A percentile compares a stretch with the other conserved stretches of the same genome.
phyloP scores from a whole-genome alignment of 2,888 invertebrate species.

The Tanytarsus gracilentus region DNA sequence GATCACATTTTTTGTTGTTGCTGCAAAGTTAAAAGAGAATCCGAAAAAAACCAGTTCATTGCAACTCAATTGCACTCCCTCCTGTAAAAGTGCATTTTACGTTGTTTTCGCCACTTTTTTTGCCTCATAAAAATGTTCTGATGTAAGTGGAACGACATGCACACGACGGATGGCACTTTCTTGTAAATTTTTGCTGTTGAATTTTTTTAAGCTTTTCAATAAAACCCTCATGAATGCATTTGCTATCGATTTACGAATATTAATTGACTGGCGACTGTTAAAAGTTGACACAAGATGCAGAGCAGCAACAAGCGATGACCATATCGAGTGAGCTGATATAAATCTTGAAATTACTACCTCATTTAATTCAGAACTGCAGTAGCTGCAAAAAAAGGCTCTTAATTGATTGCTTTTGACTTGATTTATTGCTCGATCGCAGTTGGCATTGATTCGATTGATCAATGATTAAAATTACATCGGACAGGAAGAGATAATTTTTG shows the following conservation, averaged over 20 bases:
- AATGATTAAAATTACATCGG: neutral
- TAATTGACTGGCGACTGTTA: constrained; percentile 3
- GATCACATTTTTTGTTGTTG: too few species aligned
- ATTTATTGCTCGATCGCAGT: neutral
- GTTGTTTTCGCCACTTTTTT: constrained; percentile 20
- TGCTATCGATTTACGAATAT: constrained; percentile 8
- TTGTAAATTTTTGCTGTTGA: too few species aligned
- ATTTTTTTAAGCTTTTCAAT: too few species aligned
- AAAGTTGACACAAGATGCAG: too few species aligned
- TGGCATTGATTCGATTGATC: neutral
- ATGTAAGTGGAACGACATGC: neutral
- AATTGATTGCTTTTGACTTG: neutral
- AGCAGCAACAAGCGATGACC: too few species aligned
- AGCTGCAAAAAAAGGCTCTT: too few species aligned
- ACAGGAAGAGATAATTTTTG: neutral
- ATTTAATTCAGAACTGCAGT: neutral
- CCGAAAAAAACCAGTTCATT: constrained; percentile 9
- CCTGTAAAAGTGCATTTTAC: constrained; percentile 10
- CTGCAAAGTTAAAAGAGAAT: too few species aligned
- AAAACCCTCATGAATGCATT: neutral
- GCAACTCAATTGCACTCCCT: too few species aligned
- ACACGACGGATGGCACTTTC: constrained; percentile 3
- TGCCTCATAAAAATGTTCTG: neutral
- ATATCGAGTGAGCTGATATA: neutral
- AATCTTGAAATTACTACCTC: neutral